Evolutionary conservation across 2,797 vertebrate species (phyloP).

Genomic region (Falco naumanni): DNA sequence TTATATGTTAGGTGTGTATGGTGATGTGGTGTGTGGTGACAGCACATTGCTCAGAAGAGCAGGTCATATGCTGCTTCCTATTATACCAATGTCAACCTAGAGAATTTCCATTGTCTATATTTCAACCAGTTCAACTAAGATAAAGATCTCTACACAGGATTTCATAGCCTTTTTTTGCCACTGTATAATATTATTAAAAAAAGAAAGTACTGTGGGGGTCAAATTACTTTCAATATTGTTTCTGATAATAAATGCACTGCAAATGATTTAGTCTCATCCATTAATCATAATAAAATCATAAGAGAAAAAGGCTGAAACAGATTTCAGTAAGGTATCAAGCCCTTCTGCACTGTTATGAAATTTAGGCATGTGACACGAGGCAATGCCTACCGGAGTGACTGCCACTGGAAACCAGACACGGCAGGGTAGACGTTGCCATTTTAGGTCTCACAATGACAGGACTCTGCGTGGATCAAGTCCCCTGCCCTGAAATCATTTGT

Average conservation of each 20-base stretch:
- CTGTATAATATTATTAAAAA: neutral
- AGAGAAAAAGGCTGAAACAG: neutral
- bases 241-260: slow-evolving; percentile 6
- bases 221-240: slow-evolving; percentile 35
- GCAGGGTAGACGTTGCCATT: neutral
- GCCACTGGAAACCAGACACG: neutral
- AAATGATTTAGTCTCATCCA: neutral
- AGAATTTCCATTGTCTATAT: slow-evolving; percentile 46
- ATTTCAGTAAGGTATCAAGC: neutral
- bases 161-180: slow-evolving; percentile 27
- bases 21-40: slow-evolving; percentile 48
- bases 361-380: neutral
- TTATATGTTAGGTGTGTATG: neutral
- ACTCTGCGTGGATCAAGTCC: neutral
- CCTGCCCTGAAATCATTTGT: neutral
- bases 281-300: slow-evolving; percentile 4
- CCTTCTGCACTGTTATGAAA: neutral
- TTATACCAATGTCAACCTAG: neutral
- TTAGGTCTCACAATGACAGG: neutral
- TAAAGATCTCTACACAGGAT: slow-evolving; percentile 16
- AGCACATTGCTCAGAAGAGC: slow-evolving; percentile 53
- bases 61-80: slow-evolving; percentile 39
- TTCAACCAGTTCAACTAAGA: slow-evolving; percentile 52
- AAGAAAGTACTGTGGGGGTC: neutral
- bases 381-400: neutral